Percentiles rank a stretch among this genome's conserved stretches.
phyloP scores from a whole-genome alignment of 2,888 invertebrate genomes.

The Isoperla grammatica region DNA sequence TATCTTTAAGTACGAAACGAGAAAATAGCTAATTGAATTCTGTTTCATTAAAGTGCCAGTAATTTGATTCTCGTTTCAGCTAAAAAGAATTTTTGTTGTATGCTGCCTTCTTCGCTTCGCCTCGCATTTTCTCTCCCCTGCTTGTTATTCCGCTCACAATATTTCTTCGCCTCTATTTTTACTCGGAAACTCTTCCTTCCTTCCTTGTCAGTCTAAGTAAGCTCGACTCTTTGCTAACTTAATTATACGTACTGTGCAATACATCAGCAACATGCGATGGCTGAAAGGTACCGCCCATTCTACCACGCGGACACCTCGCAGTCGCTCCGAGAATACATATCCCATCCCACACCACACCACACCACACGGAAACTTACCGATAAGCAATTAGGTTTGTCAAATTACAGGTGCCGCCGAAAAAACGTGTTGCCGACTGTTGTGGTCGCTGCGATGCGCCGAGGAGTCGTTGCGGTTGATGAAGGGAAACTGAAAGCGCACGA shows the following conservation, averaged over 20 bases:
- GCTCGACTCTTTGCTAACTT: slow-evolving; percentile 14
- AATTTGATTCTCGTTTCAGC: slow-evolving; percentile 30
- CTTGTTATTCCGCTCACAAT: slow-evolving; percentile 4
- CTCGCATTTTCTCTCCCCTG: slow-evolving; percentile 3
- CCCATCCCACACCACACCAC: too few relatives aligned
- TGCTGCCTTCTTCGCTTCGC: slow-evolving; percentile 5
- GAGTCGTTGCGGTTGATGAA: too few relatives aligned
- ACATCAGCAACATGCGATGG: slow-evolving; percentile 3
- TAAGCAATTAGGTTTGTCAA: too few relatives aligned
- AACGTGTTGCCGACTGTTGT: too few relatives aligned
- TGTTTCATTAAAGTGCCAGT: slow-evolving; percentile 31
- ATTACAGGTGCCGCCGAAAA: too few relatives aligned
- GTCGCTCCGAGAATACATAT: too few relatives aligned
- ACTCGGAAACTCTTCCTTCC: neutral
- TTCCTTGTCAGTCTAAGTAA: neutral
- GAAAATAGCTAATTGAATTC: slow-evolving; percentile 31
- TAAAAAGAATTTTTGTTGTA: slow-evolving; percentile 17
- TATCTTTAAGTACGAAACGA: slow-evolving; percentile 23
- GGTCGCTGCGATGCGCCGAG: too few relatives aligned
- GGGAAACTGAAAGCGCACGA: too few relatives aligned
- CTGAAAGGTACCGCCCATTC: too few relatives aligned
- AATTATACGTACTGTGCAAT: slow-evolving; percentile 23
- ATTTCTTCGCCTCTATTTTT: neutral
- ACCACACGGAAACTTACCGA: too few relatives aligned
- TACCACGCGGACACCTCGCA: too few relatives aligned